phyloP scores from a whole-genome alignment of 92 coral and sea anemone genomes.

The Hydrozoanthus gracilis region DNA sequence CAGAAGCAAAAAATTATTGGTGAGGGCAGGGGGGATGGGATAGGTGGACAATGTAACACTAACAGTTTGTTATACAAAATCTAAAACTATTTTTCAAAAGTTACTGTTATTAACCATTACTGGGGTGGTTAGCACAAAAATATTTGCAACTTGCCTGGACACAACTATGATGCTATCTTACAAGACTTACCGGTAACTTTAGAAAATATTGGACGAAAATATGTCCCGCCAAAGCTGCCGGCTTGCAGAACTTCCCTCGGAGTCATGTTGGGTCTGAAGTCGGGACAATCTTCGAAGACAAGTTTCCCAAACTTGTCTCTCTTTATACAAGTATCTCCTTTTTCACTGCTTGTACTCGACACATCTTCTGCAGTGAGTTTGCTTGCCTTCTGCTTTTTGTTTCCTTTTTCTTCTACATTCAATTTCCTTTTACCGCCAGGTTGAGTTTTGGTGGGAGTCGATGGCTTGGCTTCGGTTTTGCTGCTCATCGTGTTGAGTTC shows the following conservation, averaged over 20 bases:
- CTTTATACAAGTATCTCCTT: slow-evolving; percentile 37
- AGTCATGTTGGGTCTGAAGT: slow-evolving; percentile 81
- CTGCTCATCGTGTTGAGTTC: neutral
- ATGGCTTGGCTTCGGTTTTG: neutral
- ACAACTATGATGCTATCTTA: neutral
- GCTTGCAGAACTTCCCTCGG: slow-evolving; percentile 87
- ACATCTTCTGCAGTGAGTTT: neutral
- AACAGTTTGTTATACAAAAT: too few relatives aligned
- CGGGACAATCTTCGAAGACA: slow-evolving; percentile 74
- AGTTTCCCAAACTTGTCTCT: slow-evolving; percentile 82
- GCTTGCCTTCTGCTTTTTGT: slow-evolving; percentile 25
- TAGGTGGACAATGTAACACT: too few relatives aligned
- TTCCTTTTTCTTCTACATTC: neutral
- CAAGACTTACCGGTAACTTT: slow-evolving; percentile 69
- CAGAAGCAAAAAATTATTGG: too few relatives aligned
- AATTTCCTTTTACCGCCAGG: slow-evolving; percentile 26
- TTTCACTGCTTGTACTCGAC: neutral
- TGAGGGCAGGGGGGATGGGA: too few relatives aligned
- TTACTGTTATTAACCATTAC: too few relatives aligned
- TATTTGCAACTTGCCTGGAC: neutral
- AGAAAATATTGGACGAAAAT: slow-evolving; percentile 75
- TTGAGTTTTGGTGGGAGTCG: slow-evolving; percentile 5
- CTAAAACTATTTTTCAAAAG: too few relatives aligned
- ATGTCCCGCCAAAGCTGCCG: slow-evolving; percentile 91
- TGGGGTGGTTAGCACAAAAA: too few relatives aligned